phyloP scores from a whole-genome alignment of 2,797 vertebrate genomes.

The Synanceia verrucosa region DNA sequence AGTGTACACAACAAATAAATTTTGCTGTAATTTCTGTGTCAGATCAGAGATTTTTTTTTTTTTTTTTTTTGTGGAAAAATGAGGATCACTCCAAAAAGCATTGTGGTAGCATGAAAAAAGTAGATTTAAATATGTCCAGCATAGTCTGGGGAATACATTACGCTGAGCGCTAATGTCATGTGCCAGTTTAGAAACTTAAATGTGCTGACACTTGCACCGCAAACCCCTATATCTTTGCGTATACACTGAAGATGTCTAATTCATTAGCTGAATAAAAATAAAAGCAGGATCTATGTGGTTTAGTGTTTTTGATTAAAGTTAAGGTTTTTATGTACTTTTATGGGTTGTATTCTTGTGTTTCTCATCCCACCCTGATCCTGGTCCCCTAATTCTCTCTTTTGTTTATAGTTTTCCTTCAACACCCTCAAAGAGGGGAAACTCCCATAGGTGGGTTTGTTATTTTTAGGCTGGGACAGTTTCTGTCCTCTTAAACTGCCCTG shows the following conservation, averaged over 20 bases:
- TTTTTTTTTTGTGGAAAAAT: not conserved
- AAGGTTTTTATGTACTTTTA: conserved; percentile 43
- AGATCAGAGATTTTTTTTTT: not conserved
- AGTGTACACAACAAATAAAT: conserved; percentile 7
- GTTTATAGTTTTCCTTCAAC: conserved; percentile 65
- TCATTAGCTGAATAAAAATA: conserved; percentile 34
- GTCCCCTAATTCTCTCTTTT: conserved; percentile 55
- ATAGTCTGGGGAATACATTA: conserved; percentile 49
- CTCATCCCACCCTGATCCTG: conserved; percentile 63
- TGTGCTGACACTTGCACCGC: conserved; percentile 29
- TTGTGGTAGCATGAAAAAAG: not conserved
- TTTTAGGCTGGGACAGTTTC: conserved; percentile 50
- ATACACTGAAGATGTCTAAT: conserved; percentile 37
- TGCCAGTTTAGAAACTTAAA: conserved; percentile 34
- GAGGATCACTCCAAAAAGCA: not conserved
- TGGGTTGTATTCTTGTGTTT: conserved; percentile 41
- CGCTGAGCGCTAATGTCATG: conserved; percentile 17
- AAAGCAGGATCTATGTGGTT: conserved; percentile 38
- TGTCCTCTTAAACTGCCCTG: conserved; percentile 25
- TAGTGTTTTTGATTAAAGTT: conserved; percentile 21
- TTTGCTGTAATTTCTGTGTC: conserved; percentile 1
- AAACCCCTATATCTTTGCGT: conserved; percentile 20
- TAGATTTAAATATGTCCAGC: not conserved
- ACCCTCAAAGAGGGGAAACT: conserved; percentile 48
- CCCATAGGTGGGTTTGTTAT: conserved; percentile 74